A percentile compares a stretch with the other conserved stretches of the same genome.
phyloP scores from a whole-genome alignment of 2,797 vertebrate genomes.

The Yasuhikotakia modesta region DNA sequence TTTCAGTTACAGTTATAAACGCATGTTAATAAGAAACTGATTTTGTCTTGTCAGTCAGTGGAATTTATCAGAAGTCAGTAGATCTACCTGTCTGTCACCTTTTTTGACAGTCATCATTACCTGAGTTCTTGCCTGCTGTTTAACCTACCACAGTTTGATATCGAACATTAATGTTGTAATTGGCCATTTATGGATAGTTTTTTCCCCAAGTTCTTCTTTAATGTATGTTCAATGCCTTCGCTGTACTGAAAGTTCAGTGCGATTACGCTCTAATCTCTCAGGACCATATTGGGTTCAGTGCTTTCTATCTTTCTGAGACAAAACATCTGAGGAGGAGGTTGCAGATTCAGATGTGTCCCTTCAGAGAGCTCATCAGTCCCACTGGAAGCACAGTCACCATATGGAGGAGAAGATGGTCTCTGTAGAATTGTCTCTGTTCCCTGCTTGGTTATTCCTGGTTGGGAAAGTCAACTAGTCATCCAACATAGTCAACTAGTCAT shows the following conservation, averaged over 20 bases:
- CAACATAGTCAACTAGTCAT: background rate
- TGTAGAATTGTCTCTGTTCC: slow-evolving; percentile 78
- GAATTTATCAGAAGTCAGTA: slow-evolving; percentile 1
- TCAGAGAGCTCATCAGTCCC: slow-evolving; percentile 51
- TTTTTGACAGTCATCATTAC: background rate
- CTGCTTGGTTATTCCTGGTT: slow-evolving; percentile 36
- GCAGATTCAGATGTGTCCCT: background rate
- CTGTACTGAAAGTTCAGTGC: slow-evolving; percentile 23
- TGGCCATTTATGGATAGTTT: slow-evolving; percentile 5
- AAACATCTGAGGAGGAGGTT: slow-evolving; percentile 20
- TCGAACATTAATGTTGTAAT: background rate
- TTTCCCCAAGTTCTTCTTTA: slow-evolving; percentile 24
- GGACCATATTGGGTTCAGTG: slow-evolving; percentile 28
- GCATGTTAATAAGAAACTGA: slow-evolving; percentile 11
- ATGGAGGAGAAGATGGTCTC: slow-evolving; percentile 72
- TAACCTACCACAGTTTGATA: background rate
- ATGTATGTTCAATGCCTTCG: slow-evolving; percentile 6
- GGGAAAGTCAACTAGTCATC: background rate
- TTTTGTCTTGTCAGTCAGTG: slow-evolving; percentile 11
- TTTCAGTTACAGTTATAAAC: background rate
- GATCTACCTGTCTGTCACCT: no score
- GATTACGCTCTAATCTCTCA: slow-evolving; percentile 33
- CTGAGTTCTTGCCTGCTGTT: background rate
- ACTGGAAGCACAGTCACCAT: slow-evolving; percentile 72
- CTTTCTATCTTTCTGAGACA: slow-evolving; percentile 15